These are phyloP conservation scores for Zoroaster sp. DNA, from an alignment of 53 echinoderm and acorn worm genomes.

Conservation along the genomic window DNA sequence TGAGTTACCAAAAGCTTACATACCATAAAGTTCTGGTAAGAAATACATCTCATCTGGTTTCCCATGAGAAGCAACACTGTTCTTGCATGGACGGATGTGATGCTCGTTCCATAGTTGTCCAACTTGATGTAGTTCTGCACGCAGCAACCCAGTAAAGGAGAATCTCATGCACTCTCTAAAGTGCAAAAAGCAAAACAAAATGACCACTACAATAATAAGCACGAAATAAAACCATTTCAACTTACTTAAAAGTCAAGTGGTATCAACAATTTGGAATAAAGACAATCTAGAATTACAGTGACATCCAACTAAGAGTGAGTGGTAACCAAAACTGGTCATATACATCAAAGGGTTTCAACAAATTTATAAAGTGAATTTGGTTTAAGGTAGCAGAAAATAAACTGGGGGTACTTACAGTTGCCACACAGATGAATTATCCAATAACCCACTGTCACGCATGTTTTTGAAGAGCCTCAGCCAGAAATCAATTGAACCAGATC, in stretches of 20 bases:
- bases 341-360: not conserved
- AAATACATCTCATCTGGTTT: conserved; percentile 57
- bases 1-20: not conserved
- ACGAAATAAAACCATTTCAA: not conserved
- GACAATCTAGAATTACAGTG: too few species aligned
- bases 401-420: conserved; percentile 21
- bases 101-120: conserved; percentile 55
- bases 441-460: conserved; percentile 32
- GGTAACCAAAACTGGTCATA: not conserved
- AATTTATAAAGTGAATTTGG: not conserved
- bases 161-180: conserved; percentile 20
- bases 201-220: not conserved
- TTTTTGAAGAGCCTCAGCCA: conserved; percentile 66
- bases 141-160: conserved; percentile 26
- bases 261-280: too few species aligned
- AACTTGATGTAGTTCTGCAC: conserved; percentile 20
- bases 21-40: conserved; percentile 38
- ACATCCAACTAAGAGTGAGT: not conserved
- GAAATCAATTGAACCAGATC: conserved; percentile 3
- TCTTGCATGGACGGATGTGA: conserved; percentile 42
- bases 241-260: not conserved
- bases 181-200: not conserved
- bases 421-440: conserved; percentile 19
- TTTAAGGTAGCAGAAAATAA: not conserved
- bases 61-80: conserved; percentile 26